These are phyloP conservation scores for Drosophila histrio DNA, from an alignment of 2,888 invertebrate species.

Conservation along the genomic window DNA sequence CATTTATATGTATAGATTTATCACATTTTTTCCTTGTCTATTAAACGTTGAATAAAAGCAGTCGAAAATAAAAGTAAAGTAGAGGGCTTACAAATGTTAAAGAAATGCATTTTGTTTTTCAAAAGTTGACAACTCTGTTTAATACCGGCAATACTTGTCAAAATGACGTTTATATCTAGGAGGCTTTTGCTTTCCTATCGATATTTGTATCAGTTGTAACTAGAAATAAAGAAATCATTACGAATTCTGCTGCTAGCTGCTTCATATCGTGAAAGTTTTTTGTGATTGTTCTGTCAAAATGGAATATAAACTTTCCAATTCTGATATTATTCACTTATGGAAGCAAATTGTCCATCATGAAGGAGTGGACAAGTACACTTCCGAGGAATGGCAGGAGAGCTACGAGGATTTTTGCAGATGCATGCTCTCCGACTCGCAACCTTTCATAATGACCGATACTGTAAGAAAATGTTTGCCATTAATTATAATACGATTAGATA, in stretches of 20 bases:
- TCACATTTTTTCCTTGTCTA: too few species aligned
- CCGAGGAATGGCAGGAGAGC: neutral
- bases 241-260: too few species aligned
- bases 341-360: neutral
- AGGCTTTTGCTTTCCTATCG: neutral
- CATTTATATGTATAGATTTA: too few species aligned
- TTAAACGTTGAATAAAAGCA: too few species aligned
- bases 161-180: too few species aligned
- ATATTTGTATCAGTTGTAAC: neutral
- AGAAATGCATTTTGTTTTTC: too few species aligned
- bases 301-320: neutral
- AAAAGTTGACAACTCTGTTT: too few species aligned
- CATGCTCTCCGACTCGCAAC: neutral
- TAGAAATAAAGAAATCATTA: too few species aligned
- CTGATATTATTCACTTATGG: conserved; percentile 1
- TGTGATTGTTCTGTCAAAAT: neutral
- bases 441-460: neutral
- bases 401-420: neutral
- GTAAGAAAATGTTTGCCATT: conserved; percentile 6
- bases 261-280: too few species aligned
- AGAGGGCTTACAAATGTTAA: too few species aligned
- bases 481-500: neutral
- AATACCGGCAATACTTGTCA: too few species aligned
- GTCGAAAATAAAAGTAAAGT: too few species aligned
- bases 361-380: neutral